A percentile compares a stretch with the other conserved stretches of the same genome.
Evolutionary conservation across 2,113 vertebrate species (phyloP).

Genomic region (Petrocephalus zakoni): DNA sequence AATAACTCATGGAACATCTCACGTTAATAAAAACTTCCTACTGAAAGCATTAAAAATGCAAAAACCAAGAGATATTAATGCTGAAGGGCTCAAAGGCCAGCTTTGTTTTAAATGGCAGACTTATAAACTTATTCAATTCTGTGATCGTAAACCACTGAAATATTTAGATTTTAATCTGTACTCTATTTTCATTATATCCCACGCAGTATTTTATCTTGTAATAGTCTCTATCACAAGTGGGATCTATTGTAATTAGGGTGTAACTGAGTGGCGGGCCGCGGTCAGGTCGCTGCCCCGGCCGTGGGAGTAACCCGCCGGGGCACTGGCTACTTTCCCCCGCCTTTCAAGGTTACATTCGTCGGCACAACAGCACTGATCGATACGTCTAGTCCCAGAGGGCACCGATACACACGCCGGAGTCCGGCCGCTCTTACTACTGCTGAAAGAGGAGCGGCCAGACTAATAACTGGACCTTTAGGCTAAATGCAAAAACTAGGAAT

Average conservation of each 20-base stretch:
- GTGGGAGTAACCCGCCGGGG: no score
- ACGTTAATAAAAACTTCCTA: not conserved
- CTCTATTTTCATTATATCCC: not conserved
- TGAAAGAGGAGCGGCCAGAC: not conserved
- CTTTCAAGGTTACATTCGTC: slow-evolving; percentile 2
- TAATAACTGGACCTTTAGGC: not conserved
- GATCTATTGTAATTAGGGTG: not conserved
- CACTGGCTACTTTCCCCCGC: not conserved
- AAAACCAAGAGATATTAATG: not conserved
- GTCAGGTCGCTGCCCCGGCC: no score
- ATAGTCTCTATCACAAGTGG: not conserved
- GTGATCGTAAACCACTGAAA: not conserved
- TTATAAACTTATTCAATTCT: not conserved
- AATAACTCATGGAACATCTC: not conserved
- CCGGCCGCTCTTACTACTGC: not conserved
- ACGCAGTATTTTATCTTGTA: not conserved
- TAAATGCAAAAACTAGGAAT: not conserved
- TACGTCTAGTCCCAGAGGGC: not conserved
- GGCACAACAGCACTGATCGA: not conserved
- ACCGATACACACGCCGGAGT: not conserved
- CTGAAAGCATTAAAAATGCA: not conserved
- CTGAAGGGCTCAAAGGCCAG: not conserved
- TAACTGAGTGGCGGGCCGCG: not conserved
- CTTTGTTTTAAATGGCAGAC: not conserved
- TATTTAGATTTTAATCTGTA: not conserved